These are phyloP conservation scores for Hystrix cristata DNA, from an alignment of 2,113 vertebrate species.

Conservation along the genomic window DNA sequence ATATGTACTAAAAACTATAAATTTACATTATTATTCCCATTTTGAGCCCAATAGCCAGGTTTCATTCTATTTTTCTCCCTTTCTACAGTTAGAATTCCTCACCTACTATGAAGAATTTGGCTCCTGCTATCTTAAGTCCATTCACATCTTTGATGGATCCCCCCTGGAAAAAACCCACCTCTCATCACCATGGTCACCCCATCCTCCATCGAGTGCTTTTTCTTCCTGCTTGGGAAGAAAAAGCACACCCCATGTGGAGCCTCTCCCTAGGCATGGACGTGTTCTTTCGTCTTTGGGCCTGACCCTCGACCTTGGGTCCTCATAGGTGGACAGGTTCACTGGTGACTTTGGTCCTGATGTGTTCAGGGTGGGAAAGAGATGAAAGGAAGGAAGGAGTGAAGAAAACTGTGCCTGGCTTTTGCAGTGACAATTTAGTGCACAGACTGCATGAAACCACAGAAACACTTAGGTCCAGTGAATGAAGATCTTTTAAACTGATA, in stretches of 20 bases:
- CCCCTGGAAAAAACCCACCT: rapidly evolving
- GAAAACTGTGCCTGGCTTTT: not conserved
- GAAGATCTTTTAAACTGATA: not conserved
- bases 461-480: too few species aligned
- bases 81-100: not conserved
- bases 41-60: not conserved
- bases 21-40: not conserved
- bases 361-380: not conserved
- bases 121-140: not conserved
- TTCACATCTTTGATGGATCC: not conserved
- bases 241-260: rapidly evolving
- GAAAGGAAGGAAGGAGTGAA: not conserved
- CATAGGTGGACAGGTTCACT: rapidly evolving
- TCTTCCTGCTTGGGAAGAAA: too few species aligned
- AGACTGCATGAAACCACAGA: not conserved
- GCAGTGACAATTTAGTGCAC: not conserved
- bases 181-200: rapidly evolving
- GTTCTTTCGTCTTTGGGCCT: not conserved
- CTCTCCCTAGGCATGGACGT: not conserved
- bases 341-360: not conserved
- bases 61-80: not conserved
- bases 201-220: rapidly evolving
- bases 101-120: not conserved
- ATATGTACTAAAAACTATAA: not conserved
- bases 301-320: not conserved